Base-by-base conservation (phyloP, 2,888 invertebrate genomes). In the Agrilus mali region DNA sequence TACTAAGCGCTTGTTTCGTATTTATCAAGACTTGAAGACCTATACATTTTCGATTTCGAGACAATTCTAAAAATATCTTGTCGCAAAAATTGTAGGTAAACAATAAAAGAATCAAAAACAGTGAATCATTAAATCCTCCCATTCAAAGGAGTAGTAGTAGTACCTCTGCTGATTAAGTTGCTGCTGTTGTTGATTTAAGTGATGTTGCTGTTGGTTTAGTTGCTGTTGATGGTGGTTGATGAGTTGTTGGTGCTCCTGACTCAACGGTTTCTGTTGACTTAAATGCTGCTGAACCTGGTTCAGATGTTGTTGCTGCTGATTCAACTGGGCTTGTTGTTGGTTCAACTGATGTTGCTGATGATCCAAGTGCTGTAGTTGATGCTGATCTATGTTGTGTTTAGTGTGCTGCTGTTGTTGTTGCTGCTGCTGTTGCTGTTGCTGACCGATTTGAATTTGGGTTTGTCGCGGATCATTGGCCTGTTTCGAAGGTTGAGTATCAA, bases 311-410 rank as follows among this genome's bases (percentile, higher is more conserved):
- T 56, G 55, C 47, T 57, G 58, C 41, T 57, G 54, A 42, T 54
- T 58, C 46, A 60, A 60, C 44, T 64, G 60, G 44, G 61, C 58
- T 54, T 63, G 61, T 47, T 60, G 63, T 46, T 64, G 64, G 47
- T 68, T 60, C 51, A 68, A 65, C 47, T 71, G 69, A 44, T 68
- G 70, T 49, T 73, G 73, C 51, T 73, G 69, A 50, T 68, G 61
- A 42, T 61, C 60, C 47, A 64, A 60, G 51, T 68, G 65, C 49
- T 67, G 66, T 43, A 63, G 63, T 43, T 61, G 65, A 37, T 53
- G 53, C 45, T 67, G 66, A 47, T 66, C 68, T 46, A 67, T 52
- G 27, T 48, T 44, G 27, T 50, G 50, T 35, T 49, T 44, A 31
- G 44, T 41, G 14, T 48, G 48, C 20, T 45, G 46, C 34, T 48